Conservation (phyloP, 2,113 vertebrate genomes). For the Leucopsar rothschildi region DNA sequence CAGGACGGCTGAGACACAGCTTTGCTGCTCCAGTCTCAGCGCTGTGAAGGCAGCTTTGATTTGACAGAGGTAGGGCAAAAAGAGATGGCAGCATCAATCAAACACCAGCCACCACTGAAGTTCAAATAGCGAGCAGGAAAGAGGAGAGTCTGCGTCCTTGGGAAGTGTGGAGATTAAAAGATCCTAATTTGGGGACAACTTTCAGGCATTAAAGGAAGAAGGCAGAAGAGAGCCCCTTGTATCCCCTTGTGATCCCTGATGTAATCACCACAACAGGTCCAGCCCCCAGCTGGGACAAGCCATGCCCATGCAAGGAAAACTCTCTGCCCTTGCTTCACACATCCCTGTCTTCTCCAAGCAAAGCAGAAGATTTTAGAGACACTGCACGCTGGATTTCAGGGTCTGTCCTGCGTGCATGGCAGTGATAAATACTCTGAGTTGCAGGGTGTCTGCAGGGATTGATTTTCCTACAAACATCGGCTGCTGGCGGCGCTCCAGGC, state of each 20-base stretch:
- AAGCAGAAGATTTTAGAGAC: not conserved
- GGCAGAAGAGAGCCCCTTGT: not conserved
- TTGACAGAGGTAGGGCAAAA: slow-evolving; percentile 45
- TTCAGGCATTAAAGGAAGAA: not conserved
- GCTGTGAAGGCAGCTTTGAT: slow-evolving; percentile 37
- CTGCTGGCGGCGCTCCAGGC: not conserved
- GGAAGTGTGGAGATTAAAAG: not conserved
- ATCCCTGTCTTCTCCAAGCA: not conserved
- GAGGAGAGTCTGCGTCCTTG: slow-evolving; percentile 9
- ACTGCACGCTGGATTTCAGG: fast-evolving
- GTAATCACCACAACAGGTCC: fast-evolving
- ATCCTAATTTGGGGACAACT: not conserved
- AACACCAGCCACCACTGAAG: not conserved
- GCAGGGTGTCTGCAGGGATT: not conserved
- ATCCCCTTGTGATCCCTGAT: not conserved
- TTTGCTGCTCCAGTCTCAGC: not conserved
- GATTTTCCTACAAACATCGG: not conserved
- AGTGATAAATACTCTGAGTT: not conserved
- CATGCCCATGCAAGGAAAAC: not conserved
- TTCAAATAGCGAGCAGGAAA: slow-evolving; percentile 29
- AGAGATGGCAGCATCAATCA: slow-evolving; percentile 53
- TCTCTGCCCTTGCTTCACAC: not conserved
- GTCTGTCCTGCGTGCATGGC: not conserved
- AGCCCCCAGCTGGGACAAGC: not conserved
- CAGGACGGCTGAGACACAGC: not conserved